Evolutionary conservation across 37 sponge, comb jelly and placozoan genomes (phyloP), one percentile per base, ranked within the genome.

Genomic region (Spongilla lacustris): DNA sequence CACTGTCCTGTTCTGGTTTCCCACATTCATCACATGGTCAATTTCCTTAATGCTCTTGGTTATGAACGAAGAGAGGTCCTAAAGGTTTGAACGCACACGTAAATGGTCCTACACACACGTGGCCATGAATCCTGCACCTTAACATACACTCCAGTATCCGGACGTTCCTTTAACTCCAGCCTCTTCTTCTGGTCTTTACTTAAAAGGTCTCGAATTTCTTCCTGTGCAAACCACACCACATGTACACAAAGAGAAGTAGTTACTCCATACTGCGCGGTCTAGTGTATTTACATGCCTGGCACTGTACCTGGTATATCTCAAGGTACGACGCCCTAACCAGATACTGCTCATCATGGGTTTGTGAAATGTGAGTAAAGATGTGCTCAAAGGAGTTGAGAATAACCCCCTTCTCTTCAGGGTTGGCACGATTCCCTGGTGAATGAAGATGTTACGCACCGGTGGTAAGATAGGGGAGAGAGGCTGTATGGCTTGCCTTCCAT

Each of bases 31-130:
- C 77, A 99, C 99, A 79, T 94, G 94, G 49, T 97, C 98, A 67
- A 99, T 95, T 83, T 99, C 99, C 85, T 97, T 97, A 14, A 95
- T 93, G 81, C 91, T 94, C 85, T 97, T 99, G 67, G 98, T 88
- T 38, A 99, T 91, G 89, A 99, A 97, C 1, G 99, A 96, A 5
- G 98, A 95, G 29, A 99, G 84, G 50, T 97, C 99, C 93, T 91
- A 46, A 46, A 46, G 46, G 46, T 58, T 58, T 58, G 71, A 22
- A 82, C 29, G 37, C 3, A 31, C 5, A 28, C 78, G 23, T 23
- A 84, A 78, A 38, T 13, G 36, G 9, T 23, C 11, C 41, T 0
- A 1, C 9, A 4, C 13, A 76, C 77, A 41, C 68, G 13, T 24
- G 37, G 46, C n/a, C 12, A 25, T 71, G 26, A 37, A 25, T 66